A percentile compares a stretch with the other conserved stretches of the same genome.
Conservation (phyloP, 2,113 vertebrate species). For the Mus musculus region DNA sequence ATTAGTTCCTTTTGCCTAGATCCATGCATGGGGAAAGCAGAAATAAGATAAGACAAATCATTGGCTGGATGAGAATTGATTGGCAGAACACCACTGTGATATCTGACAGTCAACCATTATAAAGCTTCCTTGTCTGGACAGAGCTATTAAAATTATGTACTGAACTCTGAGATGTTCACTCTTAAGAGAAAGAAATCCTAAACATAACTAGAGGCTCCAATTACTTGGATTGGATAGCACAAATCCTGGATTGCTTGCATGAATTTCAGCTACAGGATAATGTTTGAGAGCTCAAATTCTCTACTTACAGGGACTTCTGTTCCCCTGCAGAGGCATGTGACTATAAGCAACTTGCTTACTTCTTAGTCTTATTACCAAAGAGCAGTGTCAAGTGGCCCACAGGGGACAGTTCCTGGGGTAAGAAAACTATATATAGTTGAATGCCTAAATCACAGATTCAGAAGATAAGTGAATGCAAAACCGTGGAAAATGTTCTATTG, state of each 20-base stretch:
- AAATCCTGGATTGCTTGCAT: not conserved
- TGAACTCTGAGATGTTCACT: not conserved
- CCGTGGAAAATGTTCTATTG: not conserved
- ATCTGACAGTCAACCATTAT: conserved; percentile 30
- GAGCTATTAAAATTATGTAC: conserved; percentile 40
- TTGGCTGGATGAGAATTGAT: conserved; percentile 6
- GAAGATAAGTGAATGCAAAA: not conserved
- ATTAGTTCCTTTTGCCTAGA: conserved; percentile 41
- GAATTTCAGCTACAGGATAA: not conserved
- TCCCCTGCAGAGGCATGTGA: too few species aligned
- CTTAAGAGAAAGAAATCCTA: conserved; percentile 34
- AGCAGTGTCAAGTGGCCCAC: not conserved
- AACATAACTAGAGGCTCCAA: conserved; percentile 9
- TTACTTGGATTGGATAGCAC: not conserved
- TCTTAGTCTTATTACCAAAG: not conserved
- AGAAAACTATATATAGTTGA: not conserved
- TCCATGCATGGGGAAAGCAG: not conserved
- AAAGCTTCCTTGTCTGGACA: conserved; percentile 34
- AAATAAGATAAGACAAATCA: not conserved
- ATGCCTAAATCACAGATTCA: not conserved
- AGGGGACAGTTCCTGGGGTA: not conserved
- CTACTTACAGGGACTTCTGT: not conserved
- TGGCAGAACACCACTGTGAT: not conserved
- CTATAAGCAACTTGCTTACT: not conserved
- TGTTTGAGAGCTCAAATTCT: not conserved